Percentiles rank a stretch among this genome's conserved stretches.
These are phyloP conservation scores for Caenorhabditis sp. DNA, from an alignment of 2,888 invertebrate species.

Conservation along the genomic window DNA sequence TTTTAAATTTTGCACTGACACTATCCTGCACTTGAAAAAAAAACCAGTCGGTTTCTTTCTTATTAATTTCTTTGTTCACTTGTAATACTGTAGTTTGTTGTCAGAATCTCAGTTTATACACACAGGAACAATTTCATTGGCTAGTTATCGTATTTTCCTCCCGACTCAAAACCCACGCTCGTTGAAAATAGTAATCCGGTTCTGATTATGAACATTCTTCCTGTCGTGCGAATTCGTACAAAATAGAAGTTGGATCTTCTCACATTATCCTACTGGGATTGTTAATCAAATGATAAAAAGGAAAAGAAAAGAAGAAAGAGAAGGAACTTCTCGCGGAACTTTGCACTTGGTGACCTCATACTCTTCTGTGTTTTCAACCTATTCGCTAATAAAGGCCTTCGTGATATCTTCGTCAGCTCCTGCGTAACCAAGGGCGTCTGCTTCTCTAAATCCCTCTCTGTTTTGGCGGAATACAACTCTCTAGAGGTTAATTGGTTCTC, in stretches of 20 bases:
- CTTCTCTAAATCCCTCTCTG: background rate
- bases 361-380: background rate
- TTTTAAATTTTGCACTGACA: slow-evolving; percentile 1
- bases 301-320: slow-evolving; percentile 1
- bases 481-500: slow-evolving; percentile 21
- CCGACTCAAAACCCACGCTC: background rate
- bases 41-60: too few species aligned
- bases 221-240: background rate
- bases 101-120: slow-evolving; percentile 15
- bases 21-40: slow-evolving; percentile 7
- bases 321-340: background rate
- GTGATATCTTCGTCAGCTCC: background rate
- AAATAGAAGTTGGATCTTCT: background rate
- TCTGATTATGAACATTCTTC: background rate
- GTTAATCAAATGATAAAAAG: background rate
- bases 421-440: too few species aligned
- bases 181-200: background rate
- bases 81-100: background rate
- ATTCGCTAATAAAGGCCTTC: background rate
- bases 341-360: slow-evolving; percentile 13
- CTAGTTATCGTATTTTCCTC: background rate
- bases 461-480: background rate
- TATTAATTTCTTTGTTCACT: too few species aligned
- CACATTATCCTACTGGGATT: slow-evolving; percentile 1
- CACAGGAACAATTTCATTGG: background rate